Evolutionary conservation across 2,113 vertebrate genomes (phyloP).

Genomic region (Planiliza haematocheilus): DNA sequence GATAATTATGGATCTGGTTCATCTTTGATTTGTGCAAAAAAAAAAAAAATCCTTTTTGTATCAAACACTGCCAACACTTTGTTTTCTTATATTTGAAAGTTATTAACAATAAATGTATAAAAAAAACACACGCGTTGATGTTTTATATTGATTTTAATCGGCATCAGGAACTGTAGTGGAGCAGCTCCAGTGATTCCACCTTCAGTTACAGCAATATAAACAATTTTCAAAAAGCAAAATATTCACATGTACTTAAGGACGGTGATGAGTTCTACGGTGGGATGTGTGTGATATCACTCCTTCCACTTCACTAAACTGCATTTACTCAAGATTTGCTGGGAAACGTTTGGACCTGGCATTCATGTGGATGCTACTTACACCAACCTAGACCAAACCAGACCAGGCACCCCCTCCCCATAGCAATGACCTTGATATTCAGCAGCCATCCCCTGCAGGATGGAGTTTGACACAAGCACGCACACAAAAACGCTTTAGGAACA

Average conservation of each 20-base stretch:
- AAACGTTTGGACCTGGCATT: too few species aligned
- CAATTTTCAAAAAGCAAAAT: constrained; percentile 5
- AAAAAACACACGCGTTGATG: constrained; percentile 2
- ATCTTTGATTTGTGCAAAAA: constrained; percentile 49
- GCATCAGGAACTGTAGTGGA: background rate
- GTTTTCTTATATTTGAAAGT: constrained; percentile 63
- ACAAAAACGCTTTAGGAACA: too few species aligned
- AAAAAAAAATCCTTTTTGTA: constrained; percentile 58
- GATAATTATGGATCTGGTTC: constrained; percentile 8
- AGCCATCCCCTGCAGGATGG: too few species aligned
- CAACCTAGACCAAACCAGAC: too few species aligned
- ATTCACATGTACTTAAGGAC: constrained; percentile 22
- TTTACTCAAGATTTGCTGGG: background rate
- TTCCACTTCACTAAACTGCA: background rate
- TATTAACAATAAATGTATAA: constrained; percentile 74
- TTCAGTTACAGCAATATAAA: constrained; percentile 5
- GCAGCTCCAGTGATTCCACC: too few species aligned
- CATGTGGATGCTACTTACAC: too few species aligned
- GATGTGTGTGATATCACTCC: background rate
- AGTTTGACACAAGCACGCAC: too few species aligned
- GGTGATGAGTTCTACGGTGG: background rate
- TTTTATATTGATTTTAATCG: constrained; percentile 22
- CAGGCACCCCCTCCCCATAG: too few species aligned
- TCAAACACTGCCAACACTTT: constrained; percentile 67
- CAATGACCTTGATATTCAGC: too few species aligned